phyloP scores from a whole-genome alignment of 2,113 vertebrate species.

The Oryzias melastigma region DNA sequence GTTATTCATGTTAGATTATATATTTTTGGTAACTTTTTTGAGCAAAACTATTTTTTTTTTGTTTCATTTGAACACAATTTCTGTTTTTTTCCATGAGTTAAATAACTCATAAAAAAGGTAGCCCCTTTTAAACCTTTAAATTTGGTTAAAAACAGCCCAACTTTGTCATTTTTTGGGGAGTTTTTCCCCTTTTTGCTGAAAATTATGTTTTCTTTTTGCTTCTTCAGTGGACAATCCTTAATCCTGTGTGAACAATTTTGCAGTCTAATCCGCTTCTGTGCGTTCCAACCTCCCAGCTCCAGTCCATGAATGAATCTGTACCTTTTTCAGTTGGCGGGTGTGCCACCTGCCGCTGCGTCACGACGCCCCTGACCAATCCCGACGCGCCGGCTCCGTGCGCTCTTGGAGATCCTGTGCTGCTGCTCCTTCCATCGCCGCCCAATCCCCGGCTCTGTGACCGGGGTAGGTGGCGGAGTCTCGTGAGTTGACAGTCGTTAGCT shows the following conservation, averaged over 20 bases:
- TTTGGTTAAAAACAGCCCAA: no score
- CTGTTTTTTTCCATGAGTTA: no score
- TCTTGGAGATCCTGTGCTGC: conserved; percentile 66
- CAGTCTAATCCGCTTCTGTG: background rate
- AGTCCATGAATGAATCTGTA: conserved; percentile 51
- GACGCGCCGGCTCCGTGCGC: conserved; percentile 48
- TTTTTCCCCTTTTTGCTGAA: no score
- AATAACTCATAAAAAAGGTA: no score
- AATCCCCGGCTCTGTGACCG: conserved; percentile 36
- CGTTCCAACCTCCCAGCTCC: background rate
- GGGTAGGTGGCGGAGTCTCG: conserved; percentile 33
- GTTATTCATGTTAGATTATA: no score
- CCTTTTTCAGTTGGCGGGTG: conserved; percentile 55
- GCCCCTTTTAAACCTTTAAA: no score
- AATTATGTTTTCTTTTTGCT: no score
- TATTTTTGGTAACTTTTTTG: no score
- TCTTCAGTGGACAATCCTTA: background rate
- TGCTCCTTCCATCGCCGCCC: conserved; percentile 41
- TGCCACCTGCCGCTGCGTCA: conserved; percentile 78
- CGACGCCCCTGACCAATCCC: conserved; percentile 64
- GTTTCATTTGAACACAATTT: no score
- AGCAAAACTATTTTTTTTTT: no score
- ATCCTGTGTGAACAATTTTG: background rate
- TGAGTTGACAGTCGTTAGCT: background rate
- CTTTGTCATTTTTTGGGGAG: no score